Base-by-base conservation (phyloP, 2,888 invertebrate genomes). In the Nasonovia ribisnigri region DNA sequence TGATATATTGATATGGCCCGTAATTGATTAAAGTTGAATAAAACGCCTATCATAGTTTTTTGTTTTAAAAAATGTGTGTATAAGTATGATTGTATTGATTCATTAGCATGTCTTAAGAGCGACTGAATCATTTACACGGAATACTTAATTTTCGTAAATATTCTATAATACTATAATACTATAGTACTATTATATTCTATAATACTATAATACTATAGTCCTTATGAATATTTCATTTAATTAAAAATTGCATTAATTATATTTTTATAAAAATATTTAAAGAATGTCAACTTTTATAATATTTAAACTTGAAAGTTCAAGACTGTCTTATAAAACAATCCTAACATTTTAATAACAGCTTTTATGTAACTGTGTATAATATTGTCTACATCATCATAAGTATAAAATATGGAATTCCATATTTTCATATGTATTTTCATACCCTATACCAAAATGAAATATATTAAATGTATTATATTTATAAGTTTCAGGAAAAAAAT, bases 401-500 rank as follows among this genome's bases (percentile, higher is more conserved):
- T 42, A 36, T 77, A 77, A 36, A 20, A 77, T 77, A 77, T 77
- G 36, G 6, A 36, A 77, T 36, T 77, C 8, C 8, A 36, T 77
- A 77, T 77, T 36, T 77, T 3, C 8, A 36, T 77, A 77, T 77
- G 77, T 8, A 36, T 36, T 77, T 77, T 42, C 3, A 77, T 20
- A 77, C 20, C 20, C 16, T 8, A 84, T 46, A 57, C 0, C 3
- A 36, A 42, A 90, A 90, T 42, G 42, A 46, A 77, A 77, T 77
- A 92, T 88, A 24, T 29, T 86, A 36, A 43, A 91, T 91, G 11
- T 46, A 60, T 60, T 36, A 36, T 36, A 36, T 67, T 92, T 42
- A 29, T 43, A 29, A 48, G 20, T 92, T 92, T 77, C 51, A 90
- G 89, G 90, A 90, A 84, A 90, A 90, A 60, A 60, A 93, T 93